Conservation (phyloP, 2,113 vertebrate genomes). For the Hippocampus barbouri region DNA sequence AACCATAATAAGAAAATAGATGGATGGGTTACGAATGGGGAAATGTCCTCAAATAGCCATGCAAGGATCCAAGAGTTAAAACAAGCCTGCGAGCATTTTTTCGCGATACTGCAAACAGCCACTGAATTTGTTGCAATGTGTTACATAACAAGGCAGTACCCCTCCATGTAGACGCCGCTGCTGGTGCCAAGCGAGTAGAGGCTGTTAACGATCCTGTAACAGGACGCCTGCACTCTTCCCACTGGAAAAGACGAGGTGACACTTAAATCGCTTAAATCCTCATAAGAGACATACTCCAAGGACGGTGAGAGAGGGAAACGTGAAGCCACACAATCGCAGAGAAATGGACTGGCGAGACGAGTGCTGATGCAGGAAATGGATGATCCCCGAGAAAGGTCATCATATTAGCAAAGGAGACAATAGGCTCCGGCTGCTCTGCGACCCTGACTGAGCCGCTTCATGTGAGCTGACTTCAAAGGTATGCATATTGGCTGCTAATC, state of each 20-base stretch:
- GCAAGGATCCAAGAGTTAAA: background rate
- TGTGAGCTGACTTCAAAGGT: slow-evolving; percentile 37
- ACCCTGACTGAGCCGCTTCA: slow-evolving; percentile 16
- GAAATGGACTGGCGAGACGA: slow-evolving; percentile 5
- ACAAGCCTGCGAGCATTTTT: background rate
- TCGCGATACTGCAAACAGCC: background rate
- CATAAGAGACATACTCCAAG: slow-evolving; percentile 1
- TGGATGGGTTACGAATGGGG: background rate
- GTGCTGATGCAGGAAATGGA: slow-evolving; percentile 30
- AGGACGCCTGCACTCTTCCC: slow-evolving; percentile 85
- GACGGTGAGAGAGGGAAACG: background rate
- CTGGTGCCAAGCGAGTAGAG: slow-evolving; percentile 87
- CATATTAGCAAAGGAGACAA: slow-evolving; percentile 28
- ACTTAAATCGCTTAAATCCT: slow-evolving; percentile 10
- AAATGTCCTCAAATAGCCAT: background rate
- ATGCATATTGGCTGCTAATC: slow-evolving; percentile 36
- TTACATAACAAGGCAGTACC: slow-evolving; percentile 68
- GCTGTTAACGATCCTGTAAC: slow-evolving; percentile 87
- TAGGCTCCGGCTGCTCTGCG: slow-evolving; percentile 29
- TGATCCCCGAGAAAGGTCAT: slow-evolving; percentile 12
- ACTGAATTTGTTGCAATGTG: background rate
- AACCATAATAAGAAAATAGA: background rate
- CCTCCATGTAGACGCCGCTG: slow-evolving; percentile 84
- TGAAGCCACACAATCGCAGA: slow-evolving; percentile 15
- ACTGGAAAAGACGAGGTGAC: slow-evolving; percentile 69